phyloP scores from a whole-genome alignment of 2,888 invertebrate species.

The Aleiodes alternator region DNA sequence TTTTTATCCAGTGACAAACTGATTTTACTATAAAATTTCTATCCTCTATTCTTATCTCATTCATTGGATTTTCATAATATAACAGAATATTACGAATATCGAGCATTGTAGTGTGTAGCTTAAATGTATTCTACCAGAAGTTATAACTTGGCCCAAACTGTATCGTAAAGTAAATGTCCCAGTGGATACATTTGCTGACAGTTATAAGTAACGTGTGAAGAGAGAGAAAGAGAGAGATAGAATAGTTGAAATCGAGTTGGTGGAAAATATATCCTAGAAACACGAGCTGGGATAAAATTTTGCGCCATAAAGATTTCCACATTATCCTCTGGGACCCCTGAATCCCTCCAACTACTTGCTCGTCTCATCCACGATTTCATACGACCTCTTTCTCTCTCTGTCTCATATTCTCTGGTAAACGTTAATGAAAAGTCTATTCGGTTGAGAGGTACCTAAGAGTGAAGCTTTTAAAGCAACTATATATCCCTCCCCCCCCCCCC shows the following conservation, averaged over 20 bases:
- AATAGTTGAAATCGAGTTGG: slow-evolving; percentile 16
- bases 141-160: too few species aligned
- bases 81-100: too few species aligned
- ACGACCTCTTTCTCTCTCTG: neutral
- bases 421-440: slow-evolving; percentile 24
- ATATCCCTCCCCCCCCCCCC: too few species aligned
- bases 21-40: too few species aligned
- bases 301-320: neutral
- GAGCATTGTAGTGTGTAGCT: too few species aligned
- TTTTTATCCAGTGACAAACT: too few species aligned
- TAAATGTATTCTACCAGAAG: too few species aligned
- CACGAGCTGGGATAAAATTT: slow-evolving; percentile 7
- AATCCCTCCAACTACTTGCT: slow-evolving; percentile 8
- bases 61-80: too few species aligned
- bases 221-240: neutral
- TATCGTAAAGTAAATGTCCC: too few species aligned
- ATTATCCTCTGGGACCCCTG: slow-evolving; percentile 12
- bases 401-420: neutral
- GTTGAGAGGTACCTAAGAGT: slow-evolving; percentile 8
- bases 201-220: slow-evolving; percentile 1
- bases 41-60: too few species aligned
- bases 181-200: too few species aligned
- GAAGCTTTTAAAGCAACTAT: slow-evolving; percentile 5
- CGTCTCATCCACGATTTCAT: neutral
- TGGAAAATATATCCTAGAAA: neutral